Base-by-base conservation (phyloP, 92 coral and sea anemone species). In the Phymanthus crucifer region DNA sequence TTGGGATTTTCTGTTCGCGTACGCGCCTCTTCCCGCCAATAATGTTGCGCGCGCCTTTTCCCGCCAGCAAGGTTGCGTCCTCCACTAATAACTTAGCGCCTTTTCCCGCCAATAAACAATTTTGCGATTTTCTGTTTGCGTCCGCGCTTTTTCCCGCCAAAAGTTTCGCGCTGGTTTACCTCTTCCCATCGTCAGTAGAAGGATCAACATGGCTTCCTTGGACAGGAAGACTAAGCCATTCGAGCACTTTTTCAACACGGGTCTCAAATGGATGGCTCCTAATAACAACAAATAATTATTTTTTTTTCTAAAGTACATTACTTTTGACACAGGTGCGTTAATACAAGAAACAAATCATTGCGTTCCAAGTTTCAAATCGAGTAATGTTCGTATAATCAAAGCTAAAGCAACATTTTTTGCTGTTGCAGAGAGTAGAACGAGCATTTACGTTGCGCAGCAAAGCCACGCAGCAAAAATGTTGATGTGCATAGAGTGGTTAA, bases 181-280 rank as follows among this genome's bases (percentile, higher is more conserved):
- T 69, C 46, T 66, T 68, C 43, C 89, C 91, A 19, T 74, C 83
- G 32, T 88, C 87, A 14, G 50, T 82, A 10, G 78, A 76, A 6
- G 87, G 82, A 40, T 82, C 85, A n/a, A 82, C 82, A 2, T 90
- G 64, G 64, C 84, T 80, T 65, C 89, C 89, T 40, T 90, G 69
- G 0, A 56, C 69, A 40, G 98, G 98, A 4, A 94, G 82, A 68
- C 88, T 93, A 34, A 94, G 69, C 98, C 98, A 94, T 24, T 91
- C 81, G 66, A 94, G 77, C 10, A 94, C 93, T 79, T 76, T 83
- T 69, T 94, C 88, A 35, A 94, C 94, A 40, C 98, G 84, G 10
- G 75, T 70, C 32, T 85, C 80, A 76, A 92, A 92, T 40, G 98
- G 94, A 78, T 82, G 89, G 6, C 87, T 47, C 83, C 98, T 40